phyloP scores from a whole-genome alignment of 2,888 invertebrate genomes.

The Muscina levida region DNA sequence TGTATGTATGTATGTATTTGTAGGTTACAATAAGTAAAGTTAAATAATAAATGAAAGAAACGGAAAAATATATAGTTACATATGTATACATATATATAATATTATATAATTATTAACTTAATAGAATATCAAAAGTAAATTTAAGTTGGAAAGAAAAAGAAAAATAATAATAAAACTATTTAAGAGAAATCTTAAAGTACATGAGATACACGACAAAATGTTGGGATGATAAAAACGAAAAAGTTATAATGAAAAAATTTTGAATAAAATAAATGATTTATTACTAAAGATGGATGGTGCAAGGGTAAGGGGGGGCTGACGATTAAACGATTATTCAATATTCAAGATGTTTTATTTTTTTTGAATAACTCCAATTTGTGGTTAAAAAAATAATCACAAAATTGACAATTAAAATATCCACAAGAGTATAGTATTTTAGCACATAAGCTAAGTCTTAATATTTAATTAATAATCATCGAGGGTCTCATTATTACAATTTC shows the following conservation, averaged over 20 bases:
- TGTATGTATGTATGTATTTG: background rate
- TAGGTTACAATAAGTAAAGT: background rate
- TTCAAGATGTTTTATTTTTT: too few relatives aligned
- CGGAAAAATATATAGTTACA: too few relatives aligned
- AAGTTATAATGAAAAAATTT: too few relatives aligned
- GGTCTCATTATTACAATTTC: background rate
- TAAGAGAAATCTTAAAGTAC: constrained; percentile 3
- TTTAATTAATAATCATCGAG: background rate
- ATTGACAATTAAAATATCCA: too few relatives aligned
- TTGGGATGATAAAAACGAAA: background rate
- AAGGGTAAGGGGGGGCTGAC: too few relatives aligned
- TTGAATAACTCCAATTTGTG: background rate
- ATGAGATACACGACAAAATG: constrained; percentile 9
- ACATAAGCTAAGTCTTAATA: too few relatives aligned
- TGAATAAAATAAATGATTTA: too few relatives aligned
- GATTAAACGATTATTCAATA: too few relatives aligned
- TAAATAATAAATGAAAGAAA: background rate
- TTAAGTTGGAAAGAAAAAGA: background rate
- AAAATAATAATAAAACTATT: background rate
- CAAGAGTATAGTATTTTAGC: too few relatives aligned
- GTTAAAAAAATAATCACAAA: background rate
- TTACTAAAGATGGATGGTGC: too few relatives aligned
- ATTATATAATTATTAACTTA: constrained; percentile 2
- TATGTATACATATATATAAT: too few relatives aligned
- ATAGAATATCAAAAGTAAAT: background rate